phyloP scores from a whole-genome alignment of 1,140 invertebrate species.

The Oryzaephilus surinamensis region DNA sequence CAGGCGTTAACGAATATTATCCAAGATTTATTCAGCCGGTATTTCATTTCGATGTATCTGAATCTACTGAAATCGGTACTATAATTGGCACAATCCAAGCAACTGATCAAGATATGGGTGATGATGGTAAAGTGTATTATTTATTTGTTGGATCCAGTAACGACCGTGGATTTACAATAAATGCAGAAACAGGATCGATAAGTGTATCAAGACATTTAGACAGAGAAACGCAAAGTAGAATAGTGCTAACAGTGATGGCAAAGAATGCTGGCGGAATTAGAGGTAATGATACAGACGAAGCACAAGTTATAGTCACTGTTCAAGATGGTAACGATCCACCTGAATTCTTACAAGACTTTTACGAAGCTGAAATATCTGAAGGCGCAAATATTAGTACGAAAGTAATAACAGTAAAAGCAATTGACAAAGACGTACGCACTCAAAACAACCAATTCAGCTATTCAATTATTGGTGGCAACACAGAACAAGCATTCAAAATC shows the following conservation, averaged over 20 bases:
- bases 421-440: conserved; percentile 82
- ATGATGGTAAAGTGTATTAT: conserved; percentile 85
- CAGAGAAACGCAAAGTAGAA: conserved; percentile 81
- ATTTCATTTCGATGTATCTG: conserved; percentile 89
- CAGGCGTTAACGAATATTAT: conserved; percentile 85
- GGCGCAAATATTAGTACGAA: conserved; percentile 58
- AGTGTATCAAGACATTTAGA: conserved; percentile 73
- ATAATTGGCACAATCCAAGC: conserved; percentile 79
- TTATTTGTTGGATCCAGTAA: conserved; percentile 88
- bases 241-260: conserved; percentile 83
- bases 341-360: conserved; percentile 68
- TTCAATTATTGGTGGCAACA: conserved; percentile 77
- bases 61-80: conserved; percentile 79
- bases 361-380: conserved; percentile 70
- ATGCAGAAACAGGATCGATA: conserved; percentile 73
- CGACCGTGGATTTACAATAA: conserved; percentile 81
- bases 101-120: conserved; percentile 83
- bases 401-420: conserved; percentile 70
- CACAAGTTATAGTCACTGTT: conserved; percentile 84
- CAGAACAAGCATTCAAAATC: conserved; percentile 76
- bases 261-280: conserved; percentile 88
- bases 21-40: conserved; percentile 84
- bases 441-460: conserved; percentile 90
- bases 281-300: conserved; percentile 91
- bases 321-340: conserved; percentile 95